Percentiles rank a stretch among this genome's conserved stretches.
Evolutionary conservation across 2,113 vertebrate species (phyloP).

Genomic region (Antechinus stuartii): DNA sequence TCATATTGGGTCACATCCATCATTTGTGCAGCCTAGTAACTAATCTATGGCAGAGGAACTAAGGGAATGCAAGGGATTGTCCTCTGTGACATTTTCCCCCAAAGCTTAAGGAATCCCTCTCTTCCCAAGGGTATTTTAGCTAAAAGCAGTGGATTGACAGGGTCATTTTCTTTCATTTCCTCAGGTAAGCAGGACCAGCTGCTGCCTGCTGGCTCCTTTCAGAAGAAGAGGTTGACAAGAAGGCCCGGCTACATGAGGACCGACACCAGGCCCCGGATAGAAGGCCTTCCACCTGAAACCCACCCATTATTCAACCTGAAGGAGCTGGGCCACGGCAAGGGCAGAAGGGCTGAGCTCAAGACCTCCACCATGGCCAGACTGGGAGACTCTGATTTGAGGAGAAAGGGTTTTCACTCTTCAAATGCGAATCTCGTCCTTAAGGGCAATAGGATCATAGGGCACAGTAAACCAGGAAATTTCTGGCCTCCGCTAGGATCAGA

Average conservation of each 20-base stretch:
- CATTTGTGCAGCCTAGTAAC: neutral
- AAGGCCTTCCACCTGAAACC: conserved; percentile 53
- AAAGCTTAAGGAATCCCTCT: neutral
- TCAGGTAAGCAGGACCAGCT: conserved; percentile 73
- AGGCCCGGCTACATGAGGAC: conserved; percentile 89
- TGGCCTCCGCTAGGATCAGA: neutral
- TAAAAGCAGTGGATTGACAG: neutral
- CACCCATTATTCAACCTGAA: neutral
- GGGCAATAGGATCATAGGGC: neutral
- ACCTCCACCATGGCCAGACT: neutral
- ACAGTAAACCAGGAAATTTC: neutral
- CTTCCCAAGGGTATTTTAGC: neutral
- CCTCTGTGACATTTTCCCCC: neutral
- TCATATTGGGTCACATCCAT: accelerated
- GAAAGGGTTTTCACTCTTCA: neutral
- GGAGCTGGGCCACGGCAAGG: conserved; percentile 13
- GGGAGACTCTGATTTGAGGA: neutral
- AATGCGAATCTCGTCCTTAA: neutral
- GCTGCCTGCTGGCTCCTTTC: conserved; percentile 60
- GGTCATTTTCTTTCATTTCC: conserved; percentile 67
- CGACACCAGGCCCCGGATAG: conserved; percentile 61
- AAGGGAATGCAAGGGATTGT: neutral
- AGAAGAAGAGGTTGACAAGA: conserved; percentile 84
- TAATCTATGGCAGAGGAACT: neutral
- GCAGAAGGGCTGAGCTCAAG: neutral